Evolutionary conservation across 2,888 invertebrate genomes (phyloP).

Genomic region (Ophion costatus): DNA sequence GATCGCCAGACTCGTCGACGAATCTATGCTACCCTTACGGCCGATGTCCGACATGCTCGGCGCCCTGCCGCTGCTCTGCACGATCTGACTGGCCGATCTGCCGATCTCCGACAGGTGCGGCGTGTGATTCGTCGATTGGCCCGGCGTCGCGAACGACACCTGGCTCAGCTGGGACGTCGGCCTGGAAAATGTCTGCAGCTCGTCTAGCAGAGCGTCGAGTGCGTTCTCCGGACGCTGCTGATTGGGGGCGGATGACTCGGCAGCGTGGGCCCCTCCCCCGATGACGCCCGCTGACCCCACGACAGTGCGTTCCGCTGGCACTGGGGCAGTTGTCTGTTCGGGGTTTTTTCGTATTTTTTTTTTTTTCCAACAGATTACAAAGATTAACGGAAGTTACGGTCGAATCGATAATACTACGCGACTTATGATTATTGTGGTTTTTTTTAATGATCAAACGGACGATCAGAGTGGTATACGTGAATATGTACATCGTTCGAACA

Average conservation of each 20-base stretch:
- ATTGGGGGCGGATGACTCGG: slow-evolving; percentile 85
- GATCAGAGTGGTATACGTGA: slow-evolving; percentile 11
- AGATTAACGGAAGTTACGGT: slow-evolving; percentile 21
- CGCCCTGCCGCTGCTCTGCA: slow-evolving; percentile 71
- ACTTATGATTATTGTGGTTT: slow-evolving; percentile 9
- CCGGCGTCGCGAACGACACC: slow-evolving; percentile 65
- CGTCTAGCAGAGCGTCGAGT: slow-evolving; percentile 98
- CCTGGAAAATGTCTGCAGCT: slow-evolving; percentile 94
- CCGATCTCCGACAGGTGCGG: slow-evolving; percentile 69
- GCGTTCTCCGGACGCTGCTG: slow-evolving; percentile 95
- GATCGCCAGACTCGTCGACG: slow-evolving; percentile 82
- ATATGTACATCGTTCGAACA: slow-evolving; percentile 43
- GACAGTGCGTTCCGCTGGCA: slow-evolving; percentile 86
- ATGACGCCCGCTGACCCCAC: slow-evolving; percentile 86
- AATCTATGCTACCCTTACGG: slow-evolving; percentile 85
- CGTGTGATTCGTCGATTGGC: slow-evolving; percentile 61
- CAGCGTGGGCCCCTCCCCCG: slow-evolving; percentile 86
- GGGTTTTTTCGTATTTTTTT: slow-evolving; percentile 71
- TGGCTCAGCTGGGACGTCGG: slow-evolving; percentile 84
- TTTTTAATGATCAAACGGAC: neutral
- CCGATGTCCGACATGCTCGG: slow-evolving; percentile 85
- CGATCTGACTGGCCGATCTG: slow-evolving; percentile 69
- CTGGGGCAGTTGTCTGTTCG: slow-evolving; percentile 85
- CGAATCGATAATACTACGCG: slow-evolving; percentile 14
- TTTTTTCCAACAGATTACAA: slow-evolving; percentile 38